A percentile compares a stretch with the other conserved stretches of the same genome.
Conservation (phyloP, 2,797 vertebrate genomes). For the Centroberyx gerrardi region DNA sequence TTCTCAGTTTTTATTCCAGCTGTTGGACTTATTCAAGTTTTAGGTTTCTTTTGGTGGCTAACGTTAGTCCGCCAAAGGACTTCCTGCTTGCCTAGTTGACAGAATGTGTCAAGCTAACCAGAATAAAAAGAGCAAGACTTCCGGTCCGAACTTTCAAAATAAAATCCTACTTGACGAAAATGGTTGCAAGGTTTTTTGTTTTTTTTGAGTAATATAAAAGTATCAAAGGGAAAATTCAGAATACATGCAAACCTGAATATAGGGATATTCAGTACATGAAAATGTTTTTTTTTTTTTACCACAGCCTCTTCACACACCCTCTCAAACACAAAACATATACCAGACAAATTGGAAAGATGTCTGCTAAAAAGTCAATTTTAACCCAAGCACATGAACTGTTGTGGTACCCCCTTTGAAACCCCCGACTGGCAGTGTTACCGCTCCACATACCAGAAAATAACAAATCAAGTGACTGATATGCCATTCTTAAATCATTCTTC, state of each 20-base stretch:
- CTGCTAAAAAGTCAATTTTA: conserved; percentile 16
- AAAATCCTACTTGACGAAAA: conserved; percentile 17
- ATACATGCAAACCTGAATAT: no score
- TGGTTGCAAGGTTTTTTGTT: background rate
- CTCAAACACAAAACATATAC: no score
- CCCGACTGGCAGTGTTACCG: no score
- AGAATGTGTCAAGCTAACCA: conserved; percentile 2
- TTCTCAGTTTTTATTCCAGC: conserved; percentile 10
- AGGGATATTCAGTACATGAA: no score
- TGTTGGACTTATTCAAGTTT: background rate
- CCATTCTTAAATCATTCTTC: no score
- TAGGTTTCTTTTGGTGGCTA: conserved; percentile 24
- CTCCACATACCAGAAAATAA: no score
- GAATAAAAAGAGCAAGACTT: background rate
- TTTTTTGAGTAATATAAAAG: no score
- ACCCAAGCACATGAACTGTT: conserved; percentile 20
- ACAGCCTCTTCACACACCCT: no score
- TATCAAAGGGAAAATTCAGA: no score
- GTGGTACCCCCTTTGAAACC: no score
- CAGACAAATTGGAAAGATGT: background rate
- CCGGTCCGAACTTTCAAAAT: conserved; percentile 43
- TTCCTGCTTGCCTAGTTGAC: conserved; percentile 61
- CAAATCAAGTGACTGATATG: no score
- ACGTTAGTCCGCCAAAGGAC: conserved; percentile 35
- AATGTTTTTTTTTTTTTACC: no score